Evolutionary conservation across 2,113 vertebrate species (phyloP), one percentile per base, ranked within the genome.

Genomic region (Tricholaema leucomelas): DNA sequence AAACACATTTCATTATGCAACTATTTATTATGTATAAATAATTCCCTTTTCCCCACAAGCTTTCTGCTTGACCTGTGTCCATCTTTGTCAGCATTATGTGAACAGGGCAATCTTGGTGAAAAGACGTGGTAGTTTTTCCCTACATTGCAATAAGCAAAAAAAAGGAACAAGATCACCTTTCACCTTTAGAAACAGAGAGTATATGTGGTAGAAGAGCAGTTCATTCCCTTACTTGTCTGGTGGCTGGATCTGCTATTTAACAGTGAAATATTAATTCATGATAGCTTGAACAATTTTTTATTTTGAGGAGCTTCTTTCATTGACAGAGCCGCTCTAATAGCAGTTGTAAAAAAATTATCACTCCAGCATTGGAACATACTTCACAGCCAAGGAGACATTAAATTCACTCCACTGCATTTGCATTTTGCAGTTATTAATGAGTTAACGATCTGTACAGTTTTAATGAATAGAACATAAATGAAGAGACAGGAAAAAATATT

Each of bases 401-500:
- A 70, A 65, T 78, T 17, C 44, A 42, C 74, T 36, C n/a, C 24
- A 35, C 33, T 59, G 25, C 56, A 48, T 93, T 83, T 83, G 63
- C 55, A 66, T 70, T 75, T 40, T 35, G 55, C 69, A 19, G 91
- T 86, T 95, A 95, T 95, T 96, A 96, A 96, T 92, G 92, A 90
- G 64, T 92, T 96, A 96, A 95, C 78, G 88, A 67, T 20, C 67
- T 88, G 78, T 20, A 71, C n/a, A 12, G 42, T 70, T 86, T 95
- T 95, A 97, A 97, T 95, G 95, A 97, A 24, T 20, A 83, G 44
- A 88, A 91, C 91, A 71, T 69, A 95, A 94, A 55, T 88, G 74
- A 50, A 91, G 91, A 70, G 52, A 61, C 13, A 69, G 73, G 63
- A 73, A 56, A 46, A 67, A 10, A 66, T 38, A 67, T 36, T 82